A percentile compares a stretch with the other conserved stretches of the same genome.
Conservation (phyloP, 2,888 invertebrate genomes). For the Torymus tubicola region DNA sequence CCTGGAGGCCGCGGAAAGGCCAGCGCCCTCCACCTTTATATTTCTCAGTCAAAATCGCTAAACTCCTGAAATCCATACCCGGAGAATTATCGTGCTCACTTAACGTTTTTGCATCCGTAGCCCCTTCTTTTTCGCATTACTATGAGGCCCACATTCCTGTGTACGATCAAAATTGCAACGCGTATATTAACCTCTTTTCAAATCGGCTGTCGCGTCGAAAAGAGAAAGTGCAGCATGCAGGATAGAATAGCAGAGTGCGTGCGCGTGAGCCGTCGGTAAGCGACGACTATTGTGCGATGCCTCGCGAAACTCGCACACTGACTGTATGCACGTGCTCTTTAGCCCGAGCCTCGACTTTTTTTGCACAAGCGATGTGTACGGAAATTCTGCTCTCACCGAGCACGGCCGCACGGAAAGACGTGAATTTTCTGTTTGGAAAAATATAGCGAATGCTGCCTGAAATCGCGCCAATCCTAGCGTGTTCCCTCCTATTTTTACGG, state of each 20-base stretch:
- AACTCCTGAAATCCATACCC: slow-evolving; percentile 49
- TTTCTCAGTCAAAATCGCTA: slow-evolving; percentile 25
- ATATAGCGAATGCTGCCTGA: not conserved
- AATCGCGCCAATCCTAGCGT: not conserved
- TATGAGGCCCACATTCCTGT: not conserved
- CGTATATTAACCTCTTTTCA: slow-evolving; percentile 24
- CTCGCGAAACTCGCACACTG: too few species aligned
- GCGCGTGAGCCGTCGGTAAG: slow-evolving; percentile 14
- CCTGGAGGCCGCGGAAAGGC: slow-evolving; percentile 34
- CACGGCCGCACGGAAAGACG: slow-evolving; percentile 3
- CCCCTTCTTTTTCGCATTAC: not conserved
- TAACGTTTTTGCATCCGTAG: slow-evolving; percentile 18
- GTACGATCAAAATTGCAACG: slow-evolving; percentile 5
- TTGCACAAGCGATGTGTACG: slow-evolving; percentile 29
- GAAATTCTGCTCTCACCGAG: slow-evolving; percentile 1
- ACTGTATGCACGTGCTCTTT: slow-evolving; percentile 7
- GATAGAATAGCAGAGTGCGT: too few species aligned
- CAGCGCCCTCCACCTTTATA: slow-evolving; percentile 24
- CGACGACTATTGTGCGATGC: not conserved
- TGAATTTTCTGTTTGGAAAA: slow-evolving; percentile 30
- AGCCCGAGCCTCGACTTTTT: slow-evolving; percentile 18
- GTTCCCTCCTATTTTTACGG: too few species aligned
- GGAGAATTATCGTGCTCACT: slow-evolving; percentile 35
- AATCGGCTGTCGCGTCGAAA: not conserved
- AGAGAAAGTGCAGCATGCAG: slow-evolving; percentile 7